These are phyloP conservation scores for Diplodus sargus DNA, from an alignment of 2,797 vertebrate genomes.

Conservation along the genomic window DNA sequence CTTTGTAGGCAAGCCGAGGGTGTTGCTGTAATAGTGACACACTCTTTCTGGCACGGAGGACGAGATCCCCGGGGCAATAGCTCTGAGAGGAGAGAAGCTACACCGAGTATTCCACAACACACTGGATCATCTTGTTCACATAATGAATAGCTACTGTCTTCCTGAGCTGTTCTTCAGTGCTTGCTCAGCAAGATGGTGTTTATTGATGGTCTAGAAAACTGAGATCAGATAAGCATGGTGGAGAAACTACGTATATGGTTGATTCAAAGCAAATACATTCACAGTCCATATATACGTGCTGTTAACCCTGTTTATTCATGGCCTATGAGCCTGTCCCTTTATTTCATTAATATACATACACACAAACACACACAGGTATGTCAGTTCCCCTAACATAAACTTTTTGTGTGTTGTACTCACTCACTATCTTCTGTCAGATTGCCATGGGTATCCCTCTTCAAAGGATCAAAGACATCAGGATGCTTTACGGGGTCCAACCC, in stretches of 20 bases:
- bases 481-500: conserved; percentile 86
- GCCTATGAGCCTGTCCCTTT: background rate
- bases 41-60: conserved; percentile 1
- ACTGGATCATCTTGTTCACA: conserved; percentile 94
- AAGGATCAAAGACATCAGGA: conserved; percentile 90
- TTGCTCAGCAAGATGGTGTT: conserved; percentile 67
- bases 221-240: background rate
- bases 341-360: background rate
- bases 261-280: background rate
- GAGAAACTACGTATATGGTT: background rate
- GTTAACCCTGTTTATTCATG: background rate
- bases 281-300: background rate
- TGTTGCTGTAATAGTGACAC: conserved; percentile 37
- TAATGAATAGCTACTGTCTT: conserved; percentile 97
- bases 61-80: conserved; percentile 81
- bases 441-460: conserved; percentile 97
- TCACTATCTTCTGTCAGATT: conserved; percentile 78
- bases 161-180: conserved; percentile 94
- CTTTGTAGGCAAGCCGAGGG: conserved; percentile 46
- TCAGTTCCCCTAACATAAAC: background rate
- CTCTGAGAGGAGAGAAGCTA: conserved; percentile 95
- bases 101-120: conserved; percentile 97
- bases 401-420: background rate
- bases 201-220: background rate
- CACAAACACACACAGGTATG: no score